A percentile compares a stretch with the other conserved stretches of the same genome.
Evolutionary conservation across 2,888 invertebrate genomes (phyloP).

Genomic region (Stenichneumon culpator): DNA sequence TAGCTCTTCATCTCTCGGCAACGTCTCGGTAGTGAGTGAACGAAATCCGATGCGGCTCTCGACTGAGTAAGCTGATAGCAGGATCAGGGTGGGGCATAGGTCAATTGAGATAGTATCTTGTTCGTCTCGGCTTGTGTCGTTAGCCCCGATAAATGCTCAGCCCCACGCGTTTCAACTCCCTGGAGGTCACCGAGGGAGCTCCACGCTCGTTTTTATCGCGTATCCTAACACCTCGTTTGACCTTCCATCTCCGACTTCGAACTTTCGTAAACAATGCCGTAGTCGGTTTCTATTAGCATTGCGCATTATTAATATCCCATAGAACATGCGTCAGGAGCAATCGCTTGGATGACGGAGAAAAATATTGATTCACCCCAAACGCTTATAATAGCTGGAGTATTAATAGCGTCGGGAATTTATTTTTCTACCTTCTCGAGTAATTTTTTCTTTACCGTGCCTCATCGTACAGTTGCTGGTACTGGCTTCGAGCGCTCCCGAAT

Average conservation of each 20-base stretch:
- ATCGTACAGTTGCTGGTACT: background rate
- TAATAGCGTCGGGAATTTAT: background rate
- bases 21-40: constrained; percentile 77
- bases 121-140: constrained; percentile 41
- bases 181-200: constrained; percentile 14
- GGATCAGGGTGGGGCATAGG: constrained; percentile 77
- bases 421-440: background rate
- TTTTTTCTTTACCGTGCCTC: background rate
- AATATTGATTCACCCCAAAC: background rate
- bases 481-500: background rate
- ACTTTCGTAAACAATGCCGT: constrained; percentile 1
- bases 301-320: background rate
- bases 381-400: background rate
- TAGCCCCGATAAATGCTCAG: constrained; percentile 21
- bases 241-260: background rate
- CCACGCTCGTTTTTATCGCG: background rate
- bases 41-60: constrained; percentile 73
- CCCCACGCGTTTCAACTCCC: constrained; percentile 37
- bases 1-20: constrained; percentile 76
- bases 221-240: constrained; percentile 15
- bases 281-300: background rate
- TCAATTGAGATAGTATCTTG: constrained; percentile 80
- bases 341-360: background rate
- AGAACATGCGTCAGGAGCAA: background rate
- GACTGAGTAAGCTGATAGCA: constrained; percentile 71